Evolutionary conservation across 2,888 invertebrate species (phyloP).

Genomic region (Brachylomia viminalis): DNA sequence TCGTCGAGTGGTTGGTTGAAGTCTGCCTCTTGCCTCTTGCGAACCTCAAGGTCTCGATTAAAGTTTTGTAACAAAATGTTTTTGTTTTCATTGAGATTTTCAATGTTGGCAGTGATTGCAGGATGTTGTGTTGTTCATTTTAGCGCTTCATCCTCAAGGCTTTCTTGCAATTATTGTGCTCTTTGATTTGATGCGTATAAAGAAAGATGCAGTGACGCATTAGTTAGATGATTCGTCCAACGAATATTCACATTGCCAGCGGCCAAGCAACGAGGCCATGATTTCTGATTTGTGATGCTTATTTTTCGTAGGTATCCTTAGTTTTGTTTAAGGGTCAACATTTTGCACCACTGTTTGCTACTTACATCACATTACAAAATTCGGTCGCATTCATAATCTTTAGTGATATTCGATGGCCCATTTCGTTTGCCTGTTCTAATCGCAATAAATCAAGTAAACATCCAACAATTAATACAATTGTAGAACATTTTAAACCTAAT

Average conservation of each 20-base stretch:
- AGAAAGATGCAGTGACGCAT: background rate
- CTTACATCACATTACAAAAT: background rate
- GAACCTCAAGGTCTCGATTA: slow-evolving; percentile 68
- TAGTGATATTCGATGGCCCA: background rate
- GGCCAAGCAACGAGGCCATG: background rate
- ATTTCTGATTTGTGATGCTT: background rate
- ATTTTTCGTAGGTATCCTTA: background rate
- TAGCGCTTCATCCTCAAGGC: background rate
- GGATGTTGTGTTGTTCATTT: slow-evolving; percentile 33
- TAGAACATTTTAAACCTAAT: slow-evolving; percentile 57
- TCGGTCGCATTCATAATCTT: background rate
- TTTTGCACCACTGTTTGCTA: background rate
- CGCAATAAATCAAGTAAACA: slow-evolving; percentile 13
- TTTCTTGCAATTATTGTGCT: slow-evolving; percentile 5
- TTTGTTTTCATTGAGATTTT: slow-evolving; percentile 56
- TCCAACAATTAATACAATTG: slow-evolving; percentile 34
- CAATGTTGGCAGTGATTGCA: slow-evolving; percentile 40
- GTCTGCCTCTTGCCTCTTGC: slow-evolving; percentile 66
- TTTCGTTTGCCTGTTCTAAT: slow-evolving; percentile 8
- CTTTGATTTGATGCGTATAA: background rate
- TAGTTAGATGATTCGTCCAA: background rate
- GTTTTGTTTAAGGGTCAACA: background rate
- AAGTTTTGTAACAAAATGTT: slow-evolving; percentile 67
- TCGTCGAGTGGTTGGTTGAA: slow-evolving; percentile 71
- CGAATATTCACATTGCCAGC: background rate